Conservation (phyloP, 2,888 invertebrate genomes). For the Catocala sponsa region DNA sequence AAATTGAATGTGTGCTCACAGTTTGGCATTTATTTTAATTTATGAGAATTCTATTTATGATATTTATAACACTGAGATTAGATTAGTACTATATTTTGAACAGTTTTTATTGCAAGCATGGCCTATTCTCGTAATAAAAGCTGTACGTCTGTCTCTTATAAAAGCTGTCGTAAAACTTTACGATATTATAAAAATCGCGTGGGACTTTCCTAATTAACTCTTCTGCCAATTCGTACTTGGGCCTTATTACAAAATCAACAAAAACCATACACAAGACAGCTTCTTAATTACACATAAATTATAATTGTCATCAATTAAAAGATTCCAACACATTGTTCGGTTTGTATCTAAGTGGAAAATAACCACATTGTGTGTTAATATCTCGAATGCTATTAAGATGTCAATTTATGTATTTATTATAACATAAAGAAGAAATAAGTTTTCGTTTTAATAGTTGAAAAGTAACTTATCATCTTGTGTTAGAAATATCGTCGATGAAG, state of each 20-base stretch:
- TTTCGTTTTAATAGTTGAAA: background rate
- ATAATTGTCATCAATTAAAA: conserved; percentile 18
- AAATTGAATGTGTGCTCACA: too few species aligned
- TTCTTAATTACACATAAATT: conserved; percentile 20
- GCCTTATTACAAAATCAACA: conserved; percentile 6
- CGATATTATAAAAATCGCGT: background rate
- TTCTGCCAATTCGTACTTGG: conserved; percentile 3
- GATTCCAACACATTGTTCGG: conserved; percentile 31
- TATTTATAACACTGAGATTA: too few species aligned
- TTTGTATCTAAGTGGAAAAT: conserved; percentile 37
- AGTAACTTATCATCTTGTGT: too few species aligned
- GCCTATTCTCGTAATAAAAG: too few species aligned
- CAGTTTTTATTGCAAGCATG: too few species aligned
- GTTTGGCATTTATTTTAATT: too few species aligned
- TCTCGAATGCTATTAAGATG: conserved; percentile 2
- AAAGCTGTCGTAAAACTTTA: too few species aligned
- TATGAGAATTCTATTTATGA: too few species aligned
- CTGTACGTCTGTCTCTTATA: too few species aligned
- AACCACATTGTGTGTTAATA: conserved; percentile 21
- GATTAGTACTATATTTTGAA: too few species aligned
- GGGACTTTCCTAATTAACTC: background rate
- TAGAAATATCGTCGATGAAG: too few species aligned
- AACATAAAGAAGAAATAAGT: background rate
- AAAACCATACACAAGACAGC: conserved; percentile 11
- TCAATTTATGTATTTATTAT: conserved; percentile 24